These are phyloP conservation scores for Dromius quadrimaculatus DNA, from an alignment of 2,888 invertebrate species.

Conservation along the genomic window DNA sequence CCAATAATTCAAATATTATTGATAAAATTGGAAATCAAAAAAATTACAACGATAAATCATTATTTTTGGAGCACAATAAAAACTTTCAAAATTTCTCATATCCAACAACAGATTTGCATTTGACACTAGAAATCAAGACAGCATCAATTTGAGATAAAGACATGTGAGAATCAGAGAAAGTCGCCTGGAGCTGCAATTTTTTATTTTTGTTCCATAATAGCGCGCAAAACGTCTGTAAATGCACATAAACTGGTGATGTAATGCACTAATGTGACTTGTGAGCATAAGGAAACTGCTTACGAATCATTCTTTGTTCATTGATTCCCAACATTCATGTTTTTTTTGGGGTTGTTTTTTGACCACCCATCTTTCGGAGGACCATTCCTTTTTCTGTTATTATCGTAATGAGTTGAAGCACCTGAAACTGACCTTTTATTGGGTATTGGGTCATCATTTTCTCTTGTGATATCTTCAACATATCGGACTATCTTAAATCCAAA, in stretches of 20 bases:
- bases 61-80: too few relatives aligned
- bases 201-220: conserved; percentile 29
- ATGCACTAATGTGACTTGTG: conserved; percentile 38
- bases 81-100: neutral
- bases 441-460: too few relatives aligned
- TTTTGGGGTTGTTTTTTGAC: too few relatives aligned
- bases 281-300: conserved; percentile 25
- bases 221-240: conserved; percentile 37
- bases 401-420: too few relatives aligned
- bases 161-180: conserved; percentile 33
- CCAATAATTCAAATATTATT: too few relatives aligned
- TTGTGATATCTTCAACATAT: too few relatives aligned
- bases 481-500: too few relatives aligned
- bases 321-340: too few relatives aligned
- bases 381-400: too few relatives aligned
- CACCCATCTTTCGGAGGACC: too few relatives aligned
- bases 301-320: neutral
- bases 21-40: too few relatives aligned
- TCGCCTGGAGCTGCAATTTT: conserved; percentile 11
- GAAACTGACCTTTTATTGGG: too few relatives aligned
- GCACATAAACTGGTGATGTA: conserved; percentile 30
- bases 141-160: conserved; percentile 28
- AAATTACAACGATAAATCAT: neutral
- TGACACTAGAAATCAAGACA: conserved; percentile 36
- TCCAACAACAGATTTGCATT: conserved; percentile 25